phyloP scores from a whole-genome alignment of 2,888 invertebrate species.

The Drosophila mimetica region DNA sequence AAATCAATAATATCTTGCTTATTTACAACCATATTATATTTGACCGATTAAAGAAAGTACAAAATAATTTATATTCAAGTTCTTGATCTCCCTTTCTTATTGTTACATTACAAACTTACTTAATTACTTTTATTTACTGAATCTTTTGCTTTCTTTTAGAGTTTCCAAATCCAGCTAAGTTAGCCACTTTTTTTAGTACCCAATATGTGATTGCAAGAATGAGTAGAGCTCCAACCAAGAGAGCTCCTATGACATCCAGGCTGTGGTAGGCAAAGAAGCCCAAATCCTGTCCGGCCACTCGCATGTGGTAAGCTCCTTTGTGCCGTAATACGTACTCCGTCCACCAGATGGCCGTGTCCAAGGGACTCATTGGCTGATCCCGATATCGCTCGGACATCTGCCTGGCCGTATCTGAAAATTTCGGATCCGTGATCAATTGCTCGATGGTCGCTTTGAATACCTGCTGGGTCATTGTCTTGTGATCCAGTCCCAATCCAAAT shows the following conservation, averaged over 20 bases:
- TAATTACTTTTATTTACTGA: not conserved
- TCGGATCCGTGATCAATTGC: conserved; percentile 58
- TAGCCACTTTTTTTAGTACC: conserved; percentile 1
- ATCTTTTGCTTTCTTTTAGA: conserved; percentile 23
- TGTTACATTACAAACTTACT: not conserved
- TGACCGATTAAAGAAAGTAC: not conserved
- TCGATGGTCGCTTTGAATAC: conserved; percentile 67
- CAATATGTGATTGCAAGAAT: conserved; percentile 7
- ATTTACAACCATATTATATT: not conserved
- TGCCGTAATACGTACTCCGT: conserved; percentile 81
- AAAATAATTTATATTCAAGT: not conserved
- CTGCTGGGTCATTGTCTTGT: conserved; percentile 76
- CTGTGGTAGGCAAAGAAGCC: conserved; percentile 79
- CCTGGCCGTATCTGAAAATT: conserved; percentile 54
- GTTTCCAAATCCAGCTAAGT: not conserved
- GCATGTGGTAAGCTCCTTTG: conserved; percentile 82
- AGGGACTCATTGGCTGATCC: conserved; percentile 80
- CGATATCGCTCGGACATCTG: conserved; percentile 74
- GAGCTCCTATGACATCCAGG: conserved; percentile 74
- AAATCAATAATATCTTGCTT: conserved; percentile 1
- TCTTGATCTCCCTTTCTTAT: not conserved
- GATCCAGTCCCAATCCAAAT: conserved; percentile 83
- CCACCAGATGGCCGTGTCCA: conserved; percentile 82
- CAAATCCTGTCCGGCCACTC: conserved; percentile 78
- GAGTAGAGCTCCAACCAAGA: conserved; percentile 50